Evolutionary conservation across 2,888 invertebrate species (phyloP).

Genomic region (Aquatica leii): DNA sequence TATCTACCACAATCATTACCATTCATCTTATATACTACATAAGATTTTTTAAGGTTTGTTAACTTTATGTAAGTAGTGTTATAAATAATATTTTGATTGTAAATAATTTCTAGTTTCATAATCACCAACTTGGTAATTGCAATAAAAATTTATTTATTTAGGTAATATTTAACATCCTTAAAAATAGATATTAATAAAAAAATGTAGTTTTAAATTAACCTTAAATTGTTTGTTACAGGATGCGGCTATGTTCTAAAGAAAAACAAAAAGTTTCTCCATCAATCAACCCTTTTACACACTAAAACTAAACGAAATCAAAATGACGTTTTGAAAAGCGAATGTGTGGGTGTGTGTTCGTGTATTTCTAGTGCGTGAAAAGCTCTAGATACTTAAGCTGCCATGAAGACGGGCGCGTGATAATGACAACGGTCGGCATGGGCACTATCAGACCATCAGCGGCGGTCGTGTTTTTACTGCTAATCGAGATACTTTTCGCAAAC

Average conservation of each 20-base stretch:
- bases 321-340: constrained; percentile 39
- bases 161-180: no score
- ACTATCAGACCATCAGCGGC: constrained; percentile 45
- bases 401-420: constrained; percentile 43
- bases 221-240: constrained; percentile 18
- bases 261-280: constrained; percentile 23
- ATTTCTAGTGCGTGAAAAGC: constrained; percentile 42
- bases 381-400: constrained; percentile 40
- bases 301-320: constrained; percentile 42
- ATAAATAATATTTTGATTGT: no score
- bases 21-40: no score
- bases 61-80: no score
- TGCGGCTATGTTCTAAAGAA: constrained; percentile 15
- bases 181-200: constrained; percentile 5
- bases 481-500: constrained; percentile 34
- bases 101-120: no score
- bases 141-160: no score
- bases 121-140: no score
- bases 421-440: constrained; percentile 48
- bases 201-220: constrained; percentile 7
- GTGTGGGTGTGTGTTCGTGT: constrained; percentile 36
- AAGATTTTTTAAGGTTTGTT: no score
- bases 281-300: constrained; percentile 29
- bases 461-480: constrained; percentile 41
- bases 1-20: no score